Evolutionary conservation across 2,797 vertebrate genomes (phyloP), one percentile per base, ranked within the genome.

Genomic region (Sternarchorhynchus goeldii): DNA sequence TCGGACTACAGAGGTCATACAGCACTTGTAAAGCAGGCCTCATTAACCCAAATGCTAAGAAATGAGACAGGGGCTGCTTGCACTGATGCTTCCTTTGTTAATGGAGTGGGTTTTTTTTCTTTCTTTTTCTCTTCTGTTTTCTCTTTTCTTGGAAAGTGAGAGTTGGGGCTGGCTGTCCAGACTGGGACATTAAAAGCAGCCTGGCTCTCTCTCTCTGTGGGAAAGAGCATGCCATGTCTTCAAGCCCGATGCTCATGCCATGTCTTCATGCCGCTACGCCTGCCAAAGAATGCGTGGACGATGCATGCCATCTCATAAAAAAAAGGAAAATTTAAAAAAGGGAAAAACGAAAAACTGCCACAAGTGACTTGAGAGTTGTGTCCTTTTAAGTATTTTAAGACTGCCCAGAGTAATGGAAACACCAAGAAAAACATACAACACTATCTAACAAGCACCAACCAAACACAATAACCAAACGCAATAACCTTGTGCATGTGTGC

Each of bases 221-320:
- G 79, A 84, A 89, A 78, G 81, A 79, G 78, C 85, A 78, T 87
- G 88, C 68, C 75, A 85, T 85, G 87, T 85, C 80, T 79, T 58
- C 82, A 85, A 78, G 84, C 84, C 77, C 84, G 87, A 82, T 75
- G 84, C 85, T 82, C 75, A 31, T 83, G 86, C 86, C 83, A 88
- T 25, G 25, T 25, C 25, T 25, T 82, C 75, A 31, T 83, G 86
- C 86, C 83, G 88, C 72, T 85, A 81, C 58, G 76, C 82, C 73
- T 82, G 83, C 82, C 82, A 88, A 88, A 62, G 29, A 70, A 41
- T 76, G 72, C 60, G 73, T 39, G 63, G 79, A 75, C 55, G 67
- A 73, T 39, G 78, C 73, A 78, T 67, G 77, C 67, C 58, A 64
- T 57, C 41, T 57, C 29, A 32, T 64, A 8, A 31, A 50, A 45